These are phyloP conservation scores for Sternotherus odoratus DNA, from an alignment of 2,797 vertebrate genomes.

Conservation along the genomic window DNA sequence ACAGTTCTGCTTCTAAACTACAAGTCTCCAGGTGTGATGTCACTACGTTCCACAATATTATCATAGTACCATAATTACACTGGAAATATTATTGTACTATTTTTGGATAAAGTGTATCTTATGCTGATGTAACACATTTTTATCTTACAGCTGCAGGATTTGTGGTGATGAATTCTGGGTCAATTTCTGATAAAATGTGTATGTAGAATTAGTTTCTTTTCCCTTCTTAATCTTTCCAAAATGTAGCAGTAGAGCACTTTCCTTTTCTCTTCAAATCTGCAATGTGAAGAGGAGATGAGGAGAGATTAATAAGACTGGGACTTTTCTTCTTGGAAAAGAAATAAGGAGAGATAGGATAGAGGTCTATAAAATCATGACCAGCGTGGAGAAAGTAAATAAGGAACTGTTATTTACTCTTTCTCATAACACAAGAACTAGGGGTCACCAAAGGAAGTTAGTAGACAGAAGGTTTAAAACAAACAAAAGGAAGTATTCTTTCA, in stretches of 20 bases:
- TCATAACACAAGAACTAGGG: too few species aligned
- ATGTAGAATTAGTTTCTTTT: conserved; percentile 16
- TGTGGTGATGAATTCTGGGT: not conserved
- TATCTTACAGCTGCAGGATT: not conserved
- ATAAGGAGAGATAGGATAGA: too few species aligned
- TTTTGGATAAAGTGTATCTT: conserved; percentile 13
- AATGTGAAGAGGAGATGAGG: not conserved
- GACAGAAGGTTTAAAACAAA: too few species aligned
- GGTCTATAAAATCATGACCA: too few species aligned
- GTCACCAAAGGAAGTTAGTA: too few species aligned
- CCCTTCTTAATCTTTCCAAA: not conserved
- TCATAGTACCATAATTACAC: not conserved
- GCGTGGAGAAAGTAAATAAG: too few species aligned
- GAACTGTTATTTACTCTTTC: too few species aligned
- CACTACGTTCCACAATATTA: not conserved
- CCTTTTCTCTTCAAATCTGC: not conserved
- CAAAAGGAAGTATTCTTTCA: too few species aligned
- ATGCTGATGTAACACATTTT: not conserved
- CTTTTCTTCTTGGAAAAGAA: too few species aligned
- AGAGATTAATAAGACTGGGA: too few species aligned
- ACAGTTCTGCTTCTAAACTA: conserved; percentile 21
- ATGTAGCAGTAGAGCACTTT: not conserved
- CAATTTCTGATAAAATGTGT: conserved; percentile 10
- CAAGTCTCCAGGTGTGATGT: conserved; percentile 27
- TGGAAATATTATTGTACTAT: not conserved